Conservation (phyloP, 2,113 vertebrate species). For the Rhinichthys klamathensis region DNA sequence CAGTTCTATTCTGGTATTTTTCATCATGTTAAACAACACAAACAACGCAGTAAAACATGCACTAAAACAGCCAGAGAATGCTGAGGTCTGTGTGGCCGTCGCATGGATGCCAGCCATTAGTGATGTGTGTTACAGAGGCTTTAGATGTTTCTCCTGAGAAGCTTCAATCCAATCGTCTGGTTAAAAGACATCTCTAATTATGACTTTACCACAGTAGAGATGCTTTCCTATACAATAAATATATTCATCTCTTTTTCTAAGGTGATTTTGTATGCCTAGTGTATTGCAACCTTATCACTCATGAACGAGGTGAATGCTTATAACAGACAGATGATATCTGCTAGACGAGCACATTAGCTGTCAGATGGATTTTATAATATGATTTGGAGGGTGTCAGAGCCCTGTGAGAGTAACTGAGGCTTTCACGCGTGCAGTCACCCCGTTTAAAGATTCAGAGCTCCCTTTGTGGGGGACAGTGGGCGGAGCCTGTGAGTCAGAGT, state of each 20-base stretch:
- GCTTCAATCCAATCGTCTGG: conserved; percentile 16
- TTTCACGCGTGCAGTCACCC: not conserved
- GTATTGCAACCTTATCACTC: too few relatives aligned
- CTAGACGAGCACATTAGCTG: not conserved
- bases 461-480: conserved; percentile 33
- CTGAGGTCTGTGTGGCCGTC: not conserved
- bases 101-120: too few relatives aligned
- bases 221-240: too few relatives aligned
- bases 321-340: not conserved
- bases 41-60: not conserved
- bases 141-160: not conserved
- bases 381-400: not conserved
- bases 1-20: not conserved
- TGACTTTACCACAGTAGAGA: not conserved
- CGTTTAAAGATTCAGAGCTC: not conserved
- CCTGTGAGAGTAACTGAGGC: not conserved
- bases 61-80: not conserved
- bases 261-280: not conserved
- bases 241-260: not conserved
- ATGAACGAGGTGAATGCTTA: not conserved
- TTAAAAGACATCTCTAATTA: not conserved
- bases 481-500: conserved; percentile 44
- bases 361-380: not conserved
- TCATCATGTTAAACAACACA: not conserved
- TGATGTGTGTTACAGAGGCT: not conserved